These are phyloP conservation scores for Therioaphis trifolii DNA, from an alignment of 2,888 invertebrate genomes.

Conservation along the genomic window DNA sequence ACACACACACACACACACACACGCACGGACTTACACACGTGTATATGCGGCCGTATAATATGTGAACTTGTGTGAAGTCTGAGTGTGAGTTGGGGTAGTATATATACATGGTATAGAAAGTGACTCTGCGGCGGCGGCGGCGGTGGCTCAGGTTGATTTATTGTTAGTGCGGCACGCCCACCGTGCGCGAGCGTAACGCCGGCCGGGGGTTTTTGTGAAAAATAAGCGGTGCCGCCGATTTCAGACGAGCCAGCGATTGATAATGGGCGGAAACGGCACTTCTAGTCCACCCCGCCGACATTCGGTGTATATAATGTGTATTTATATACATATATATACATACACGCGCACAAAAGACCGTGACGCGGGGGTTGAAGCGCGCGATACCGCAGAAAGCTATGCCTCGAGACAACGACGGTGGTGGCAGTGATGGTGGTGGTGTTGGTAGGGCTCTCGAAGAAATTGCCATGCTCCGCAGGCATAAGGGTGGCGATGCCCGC, in stretches of 20 bases:
- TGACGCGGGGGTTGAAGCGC: too few relatives aligned
- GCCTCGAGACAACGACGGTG: too few relatives aligned
- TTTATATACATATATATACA: neutral
- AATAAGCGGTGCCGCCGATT: conserved; percentile 61
- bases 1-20: too few relatives aligned
- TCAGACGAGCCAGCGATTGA: conserved; percentile 61
- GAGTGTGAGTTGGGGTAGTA: conserved; percentile 6
- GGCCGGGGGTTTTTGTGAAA: conserved; percentile 59
- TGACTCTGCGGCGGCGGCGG: conserved; percentile 32
- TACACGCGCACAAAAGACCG: too few relatives aligned
- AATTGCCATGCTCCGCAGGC: too few relatives aligned
- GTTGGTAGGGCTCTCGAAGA: too few relatives aligned
- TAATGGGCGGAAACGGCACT: conserved; percentile 62
- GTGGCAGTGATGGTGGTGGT: too few relatives aligned
- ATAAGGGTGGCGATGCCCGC: too few relatives aligned
- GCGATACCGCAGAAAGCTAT: too few relatives aligned
- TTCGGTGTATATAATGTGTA: neutral
- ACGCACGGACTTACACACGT: too few relatives aligned
- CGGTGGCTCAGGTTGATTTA: conserved; percentile 55
- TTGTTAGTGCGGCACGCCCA: conserved; percentile 54
- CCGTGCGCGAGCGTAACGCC: conserved; percentile 60
- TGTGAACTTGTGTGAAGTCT: conserved; percentile 33
- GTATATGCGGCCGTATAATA: neutral
- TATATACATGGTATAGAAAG: conserved; percentile 19
- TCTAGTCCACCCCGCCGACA: conserved; percentile 54